Evolutionary conservation across 2,797 vertebrate genomes (phyloP).

Genomic region (Synanceia verrucosa): DNA sequence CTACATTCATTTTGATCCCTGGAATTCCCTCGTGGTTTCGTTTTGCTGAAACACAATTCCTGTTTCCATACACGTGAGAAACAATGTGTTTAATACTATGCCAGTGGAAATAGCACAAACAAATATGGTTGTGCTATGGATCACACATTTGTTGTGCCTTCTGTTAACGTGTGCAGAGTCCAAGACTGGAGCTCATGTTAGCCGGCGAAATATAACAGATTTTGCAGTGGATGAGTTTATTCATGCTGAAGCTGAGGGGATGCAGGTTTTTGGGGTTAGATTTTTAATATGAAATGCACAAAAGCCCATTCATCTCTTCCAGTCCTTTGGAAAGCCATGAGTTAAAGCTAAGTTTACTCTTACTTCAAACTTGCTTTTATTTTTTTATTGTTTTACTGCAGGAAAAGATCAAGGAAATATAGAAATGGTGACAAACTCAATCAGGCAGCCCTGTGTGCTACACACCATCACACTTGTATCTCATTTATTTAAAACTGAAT

Average conservation of each 20-base stretch:
- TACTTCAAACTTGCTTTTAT: background rate
- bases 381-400: background rate
- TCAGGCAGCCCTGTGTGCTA: background rate
- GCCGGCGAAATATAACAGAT: too few species aligned
- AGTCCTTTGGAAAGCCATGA: background rate
- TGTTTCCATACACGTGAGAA: background rate
- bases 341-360: background rate
- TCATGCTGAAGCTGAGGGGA: background rate
- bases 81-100: background rate
- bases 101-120: background rate
- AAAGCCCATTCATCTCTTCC: too few species aligned
- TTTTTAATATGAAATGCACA: too few species aligned
- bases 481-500: background rate
- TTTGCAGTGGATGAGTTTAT: background rate
- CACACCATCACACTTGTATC: background rate
- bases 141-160: background rate
- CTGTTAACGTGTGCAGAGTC: background rate
- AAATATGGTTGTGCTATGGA: background rate
- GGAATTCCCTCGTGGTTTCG: background rate
- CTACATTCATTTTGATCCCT: background rate
- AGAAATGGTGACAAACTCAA: background rate
- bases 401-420: slow-evolving; percentile 22
- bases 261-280: background rate
- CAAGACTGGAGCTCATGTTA: background rate
- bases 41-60: background rate